Base-by-base conservation (phyloP, 23 tunicate species). In the Halocynthia roretzi region DNA sequence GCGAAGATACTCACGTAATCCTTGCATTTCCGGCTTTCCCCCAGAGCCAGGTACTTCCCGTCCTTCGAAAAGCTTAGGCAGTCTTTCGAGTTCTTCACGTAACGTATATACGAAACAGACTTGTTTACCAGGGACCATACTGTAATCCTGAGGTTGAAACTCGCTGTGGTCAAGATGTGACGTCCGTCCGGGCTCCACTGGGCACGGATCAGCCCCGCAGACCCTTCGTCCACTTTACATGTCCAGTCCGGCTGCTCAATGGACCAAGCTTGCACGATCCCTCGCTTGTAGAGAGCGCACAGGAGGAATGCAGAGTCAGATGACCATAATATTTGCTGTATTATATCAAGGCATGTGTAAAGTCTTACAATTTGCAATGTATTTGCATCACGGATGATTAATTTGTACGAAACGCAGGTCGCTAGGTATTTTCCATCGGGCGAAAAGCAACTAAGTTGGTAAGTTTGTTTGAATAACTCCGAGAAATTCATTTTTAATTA, bases 171-270 rank as follows among this genome's bases (percentile, higher is more conserved):
- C 14, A 92, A 60, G 15, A 92, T 83, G 80, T 92, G 98, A 11
- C 98, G 69, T 9, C 98, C 92, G 77, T 92, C 98, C 56, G 92
- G 92, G 52, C 98, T 92, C 98, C 98, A 92, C 70, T 69, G 85
- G 6, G 98, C 98, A 48, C 89, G 81, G 15, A 70, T 83, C 12
- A 92, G 74, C 18, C 98, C 98, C 7, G 93, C 98, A 17, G 98
- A 92, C 5, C 98, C 98, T 78, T 92, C 98, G 69, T 92, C 98
- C 7, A 92, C 82, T 82, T 92, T 92, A 55, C 98, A 92, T n/a
- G 98, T 86, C 98, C 98, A 92, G 48, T 92, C 98, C 15, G 98
- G 98, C 65, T 92, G 92, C 31, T 92, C 98, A 60, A 92, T 78
- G n/a, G 98, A 92, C 98, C 98, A 92, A 0, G 86, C 87, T 79